Base-by-base conservation (phyloP, 2,113 vertebrate genomes). In the Andinoacara biseriatus region DNA sequence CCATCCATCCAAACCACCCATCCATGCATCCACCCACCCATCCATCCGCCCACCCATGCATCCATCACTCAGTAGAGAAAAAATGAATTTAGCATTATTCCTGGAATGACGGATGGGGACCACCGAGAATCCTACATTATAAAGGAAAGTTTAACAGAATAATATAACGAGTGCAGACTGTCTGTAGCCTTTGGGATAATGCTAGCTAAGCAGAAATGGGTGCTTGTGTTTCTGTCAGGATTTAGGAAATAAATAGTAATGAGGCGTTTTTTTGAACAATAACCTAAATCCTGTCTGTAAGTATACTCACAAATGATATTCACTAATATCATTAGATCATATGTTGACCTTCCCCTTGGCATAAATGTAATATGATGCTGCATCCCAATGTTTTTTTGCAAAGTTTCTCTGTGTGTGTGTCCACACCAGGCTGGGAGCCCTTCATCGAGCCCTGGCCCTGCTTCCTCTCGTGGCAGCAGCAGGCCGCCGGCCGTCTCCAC, bases 401-500 rank as follows among this genome's bases (percentile, higher is more conserved):
- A 74, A 74, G 20, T 35, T 56, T 11, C 18, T 38, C 3, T 59
- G 1, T 9, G 4, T 33, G n/a, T n/a, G 49, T 43, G 5, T 61
- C 24, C 46, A 13, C 31, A 14, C 2, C 83, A 99, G 98, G 98
- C 84, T 99, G 98, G 98, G 98, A 99, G 91, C 98, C 98, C 0
- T 98, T 99, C 76, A 95, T 98, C 2, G 98, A 99, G 90, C 98
- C 98, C 0, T 99, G 98, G 98, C 95, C 97, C 0, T 99, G 98
- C 59, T 95, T 96, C 6, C 93, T 99, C 56, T 95, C 93, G 1
- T 99, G 98, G 98, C 98, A 99, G 57, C 96, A 97, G 5, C 98
- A 99, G 87, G 95, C 97, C 0, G 96, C 96, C 0, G 97, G 97
- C 52, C 98, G 97, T 31, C 96, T 99, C n/a, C 98, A 99, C 86